Base-by-base conservation (phyloP, 2,113 vertebrate genomes). In the Thymallus thymallus region DNA sequence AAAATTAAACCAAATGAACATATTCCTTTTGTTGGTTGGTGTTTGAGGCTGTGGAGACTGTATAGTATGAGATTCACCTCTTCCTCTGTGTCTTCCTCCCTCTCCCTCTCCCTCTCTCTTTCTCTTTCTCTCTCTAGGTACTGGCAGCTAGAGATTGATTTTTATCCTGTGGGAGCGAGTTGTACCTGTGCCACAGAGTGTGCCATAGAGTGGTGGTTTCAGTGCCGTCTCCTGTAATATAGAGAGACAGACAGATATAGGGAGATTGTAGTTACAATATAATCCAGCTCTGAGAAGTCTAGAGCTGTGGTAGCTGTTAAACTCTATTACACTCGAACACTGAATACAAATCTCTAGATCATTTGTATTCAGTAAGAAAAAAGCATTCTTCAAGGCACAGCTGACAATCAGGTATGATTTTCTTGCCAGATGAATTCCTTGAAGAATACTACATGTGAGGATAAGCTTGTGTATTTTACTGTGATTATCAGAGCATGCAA, bases 221-320 rank as follows among this genome's bases (percentile, higher is more conserved):
- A 94, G 93, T 92, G 92, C 91, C 92, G 91, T 94, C 91, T 94
- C 93, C 93, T 94, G 93, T 92, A 94, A 94, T 94, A 92, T 93
- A 94, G 93, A 94, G 91, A 94, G 93, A 94, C 93, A 94, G 92
- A 94, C 92, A 94, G 89, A 94, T 94, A 94, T 94, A 41, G 35
- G 92, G 89, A 94, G 91, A 91, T 92, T 93, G 92, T 88, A 84
- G 90, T 94, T 94, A 94, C 90, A 93, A 92, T 88, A 81, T 90
- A 90, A 94, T 91, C 76, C 81, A 92, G 90, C 90, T 91, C 89
- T 91, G 87, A 88, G 86, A 88, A 92, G 85, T 82, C 90, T 91
- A n/a, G 85, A 89, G 87, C 86, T 90, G 87, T 85, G 91, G 87
- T 88, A 92, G 18, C n/a, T 60, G 16, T 60, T 7, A 92, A 30